phyloP scores from a whole-genome alignment of 2,797 vertebrate species.

The Aldrovandia affinis region DNA sequence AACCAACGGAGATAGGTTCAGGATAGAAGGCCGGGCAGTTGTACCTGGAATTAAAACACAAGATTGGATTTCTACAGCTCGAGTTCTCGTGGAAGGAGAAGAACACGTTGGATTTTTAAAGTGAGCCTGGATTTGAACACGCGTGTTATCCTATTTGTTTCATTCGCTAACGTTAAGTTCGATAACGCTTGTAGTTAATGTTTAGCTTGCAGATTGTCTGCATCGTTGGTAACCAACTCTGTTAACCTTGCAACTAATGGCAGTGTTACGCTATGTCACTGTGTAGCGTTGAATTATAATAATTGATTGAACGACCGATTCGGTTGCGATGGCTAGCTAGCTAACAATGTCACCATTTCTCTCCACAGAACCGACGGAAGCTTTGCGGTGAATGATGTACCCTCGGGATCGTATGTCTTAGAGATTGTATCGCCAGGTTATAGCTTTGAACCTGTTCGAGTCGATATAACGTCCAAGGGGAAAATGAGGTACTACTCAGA shows the following conservation, averaged over 20 bases:
- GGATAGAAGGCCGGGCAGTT: conserved; percentile 90
- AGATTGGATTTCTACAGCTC: conserved; percentile 90
- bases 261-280: background rate
- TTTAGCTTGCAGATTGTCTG: background rate
- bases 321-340: background rate
- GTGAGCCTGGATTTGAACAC: conserved; percentile 66
- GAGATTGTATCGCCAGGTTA: conserved; percentile 89
- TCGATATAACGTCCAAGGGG: conserved; percentile 97
- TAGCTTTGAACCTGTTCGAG: conserved; percentile 91
- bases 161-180: too few species aligned
- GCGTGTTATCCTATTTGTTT: background rate
- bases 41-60: conserved; percentile 88
- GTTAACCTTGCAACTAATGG: background rate
- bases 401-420: conserved; percentile 94
- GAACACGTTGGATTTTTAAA: conserved; percentile 90
- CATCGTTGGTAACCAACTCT: background rate
- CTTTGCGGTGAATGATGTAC: conserved; percentile 95
- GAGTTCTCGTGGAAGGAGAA: conserved; percentile 89
- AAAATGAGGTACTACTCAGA: conserved; percentile 90
- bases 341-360: background rate
- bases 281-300: background rate
- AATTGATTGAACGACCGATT: background rate
- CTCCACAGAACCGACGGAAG: conserved; percentile 89
- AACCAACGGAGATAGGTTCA: conserved; percentile 82
- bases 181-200: background rate